phyloP scores from a whole-genome alignment of 2,888 invertebrate genomes.

The Plagiodera versicolora region DNA sequence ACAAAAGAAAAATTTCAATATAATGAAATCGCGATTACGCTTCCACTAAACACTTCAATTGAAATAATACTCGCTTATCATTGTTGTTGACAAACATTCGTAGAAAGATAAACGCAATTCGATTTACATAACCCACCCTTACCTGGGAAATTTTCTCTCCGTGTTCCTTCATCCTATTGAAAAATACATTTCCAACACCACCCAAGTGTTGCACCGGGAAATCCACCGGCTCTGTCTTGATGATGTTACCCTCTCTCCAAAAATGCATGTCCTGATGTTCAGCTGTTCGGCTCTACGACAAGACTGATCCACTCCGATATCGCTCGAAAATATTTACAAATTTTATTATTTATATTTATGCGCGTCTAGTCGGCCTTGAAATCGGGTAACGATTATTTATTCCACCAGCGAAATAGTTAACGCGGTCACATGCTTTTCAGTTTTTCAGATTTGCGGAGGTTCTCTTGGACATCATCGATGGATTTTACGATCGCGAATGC shows the following conservation, averaged over 20 bases:
- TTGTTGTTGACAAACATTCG: too few species aligned
- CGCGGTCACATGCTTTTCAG: too few species aligned
- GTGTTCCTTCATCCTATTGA: slow-evolving; percentile 40
- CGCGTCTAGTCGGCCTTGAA: not conserved
- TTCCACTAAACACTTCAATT: too few species aligned
- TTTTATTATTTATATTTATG: not conserved
- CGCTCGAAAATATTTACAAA: not conserved
- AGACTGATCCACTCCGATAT: not conserved
- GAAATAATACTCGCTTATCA: too few species aligned
- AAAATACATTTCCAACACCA: slow-evolving; percentile 45
- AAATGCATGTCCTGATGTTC: slow-evolving; percentile 19
- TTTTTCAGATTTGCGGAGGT: too few species aligned
- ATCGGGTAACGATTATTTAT: not conserved
- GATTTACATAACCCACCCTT: slow-evolving; percentile 15
- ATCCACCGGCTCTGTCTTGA: slow-evolving; percentile 24
- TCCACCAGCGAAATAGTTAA: too few species aligned
- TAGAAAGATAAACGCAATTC: too few species aligned
- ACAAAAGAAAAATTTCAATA: too few species aligned
- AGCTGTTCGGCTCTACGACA: too few species aligned
- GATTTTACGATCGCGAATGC: too few species aligned
- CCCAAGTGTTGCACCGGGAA: slow-evolving; percentile 16
- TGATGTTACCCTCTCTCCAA: slow-evolving; percentile 24
- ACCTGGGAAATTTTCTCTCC: slow-evolving; percentile 44
- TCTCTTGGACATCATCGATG: too few species aligned
- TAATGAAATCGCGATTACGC: too few species aligned